phyloP scores from a whole-genome alignment of 1,140 invertebrate species.

The Philotrypesis tridentata region DNA sequence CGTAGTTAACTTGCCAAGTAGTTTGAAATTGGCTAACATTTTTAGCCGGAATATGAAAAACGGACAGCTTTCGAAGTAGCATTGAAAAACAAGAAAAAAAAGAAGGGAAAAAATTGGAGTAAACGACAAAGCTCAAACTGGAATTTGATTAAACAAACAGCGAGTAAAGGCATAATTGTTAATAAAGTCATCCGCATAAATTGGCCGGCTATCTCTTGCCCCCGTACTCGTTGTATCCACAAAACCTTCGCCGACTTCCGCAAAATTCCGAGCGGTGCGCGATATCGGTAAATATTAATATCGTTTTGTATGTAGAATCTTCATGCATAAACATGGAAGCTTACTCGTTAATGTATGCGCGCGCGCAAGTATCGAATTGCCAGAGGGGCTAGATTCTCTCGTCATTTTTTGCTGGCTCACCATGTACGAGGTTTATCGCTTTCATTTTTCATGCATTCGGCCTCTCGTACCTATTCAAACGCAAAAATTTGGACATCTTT shows the following conservation, averaged over 20 bases:
- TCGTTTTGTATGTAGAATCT: neutral
- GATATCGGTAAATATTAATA: neutral
- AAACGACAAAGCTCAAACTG: neutral
- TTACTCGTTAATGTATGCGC: neutral
- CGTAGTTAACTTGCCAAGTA: neutral
- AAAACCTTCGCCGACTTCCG: neutral
- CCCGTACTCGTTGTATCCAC: no score
- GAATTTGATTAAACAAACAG: neutral
- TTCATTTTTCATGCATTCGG: neutral
- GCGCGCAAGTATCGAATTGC: neutral
- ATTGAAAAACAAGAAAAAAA: neutral
- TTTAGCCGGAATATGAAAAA: neutral
- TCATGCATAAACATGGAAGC: neutral
- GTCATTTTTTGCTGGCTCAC: neutral
- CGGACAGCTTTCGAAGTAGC: neutral
- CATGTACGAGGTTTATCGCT: constrained; percentile 15
- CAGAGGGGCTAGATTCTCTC: neutral
- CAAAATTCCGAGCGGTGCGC: neutral
- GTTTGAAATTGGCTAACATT: neutral
- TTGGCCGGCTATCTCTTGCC: neutral
- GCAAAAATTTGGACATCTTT: no score
- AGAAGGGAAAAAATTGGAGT: no score
- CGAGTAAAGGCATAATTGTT: neutral
- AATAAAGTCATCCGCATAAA: neutral
- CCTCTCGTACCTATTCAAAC: neutral